Base-by-base conservation (phyloP, 2,888 invertebrate genomes). In the Diloba caeruleocephala region DNA sequence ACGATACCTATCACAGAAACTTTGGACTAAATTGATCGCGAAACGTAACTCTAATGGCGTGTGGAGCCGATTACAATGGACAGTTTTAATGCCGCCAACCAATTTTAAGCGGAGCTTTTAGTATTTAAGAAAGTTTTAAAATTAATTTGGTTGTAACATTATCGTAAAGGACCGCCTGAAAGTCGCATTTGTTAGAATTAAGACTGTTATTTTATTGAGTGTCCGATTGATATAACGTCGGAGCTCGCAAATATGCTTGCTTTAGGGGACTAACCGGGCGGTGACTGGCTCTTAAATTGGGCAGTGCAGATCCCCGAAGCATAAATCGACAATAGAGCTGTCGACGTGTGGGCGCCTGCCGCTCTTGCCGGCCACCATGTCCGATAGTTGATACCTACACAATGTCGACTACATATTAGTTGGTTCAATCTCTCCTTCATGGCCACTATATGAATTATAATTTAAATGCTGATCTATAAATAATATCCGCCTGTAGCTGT, bases 301-400 rank as follows among this genome's bases (percentile, higher is more conserved):
- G 77, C 60, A 65, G 64, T 74, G 69, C 65, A 70, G 66, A 76
- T 76, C 73, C 73, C 75, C 69, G 76, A 72, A 72, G 78, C 79
- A 85, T 88, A 87, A 87, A 89, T 88, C 79, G 79, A 66, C 85
- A 79, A 89, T 88, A 88, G 89, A 89, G 64, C 84, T 88, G 88
- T 87, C 86, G 82, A 69, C 79, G 78, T 79, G 80, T 73, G 78
- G 76, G 79, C 78, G 79, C 81, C 74, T n/a, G 26, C 71, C 66
- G 61, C 63, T 56, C n/a, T n/a, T n/a, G n/a, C n/a, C n/a, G n/a
- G n/a, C n/a, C n/a, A n/a, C n/a, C n/a, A n/a, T n/a, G n/a, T n/a
- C n/a, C n/a, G n/a, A n/a, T n/a, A n/a, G n/a, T n/a, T n/a, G n/a
- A n/a, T n/a, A n/a, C n/a, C n/a, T n/a, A 52, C 48, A 63, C 64